Evolutionary conservation across 2,797 vertebrate genomes (phyloP), one percentile per base, ranked within the genome.

Genomic region (Gymnothorax reevesii): DNA sequence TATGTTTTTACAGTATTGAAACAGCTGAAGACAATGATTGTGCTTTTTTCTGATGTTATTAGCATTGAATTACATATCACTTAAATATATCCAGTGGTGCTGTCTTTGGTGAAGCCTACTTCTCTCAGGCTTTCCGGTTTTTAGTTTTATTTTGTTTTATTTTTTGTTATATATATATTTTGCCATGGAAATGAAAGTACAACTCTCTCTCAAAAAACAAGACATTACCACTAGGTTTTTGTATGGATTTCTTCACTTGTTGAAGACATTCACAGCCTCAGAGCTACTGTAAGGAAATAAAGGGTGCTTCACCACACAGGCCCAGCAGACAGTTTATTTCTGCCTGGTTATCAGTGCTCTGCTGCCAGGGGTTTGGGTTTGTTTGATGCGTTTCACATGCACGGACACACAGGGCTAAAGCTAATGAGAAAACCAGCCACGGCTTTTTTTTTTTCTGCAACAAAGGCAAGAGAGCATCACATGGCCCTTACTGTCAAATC

Each of bases 11-110:
- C 49, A 80, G 55, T 54, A 77, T 22, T 7, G 13, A 54, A 80
- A 2, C 49, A 0, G 49, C 7, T 9, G 55, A 33, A 55, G 15
- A 42, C 7, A 75, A 75, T 13, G 13, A 55, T 83, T 84, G 73
- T 87, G 86, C 64, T 88, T 62, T 82, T 80, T 80, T 1, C 6
- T 22, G 54, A 12, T 85, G 87, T 55, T 86, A 82, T 52, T 17
- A 77, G 62, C 82, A 83, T 60, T 86, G 33, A 71, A 86, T 62
- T 59, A 88, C 73, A n/a, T 85, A 80, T 90, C 86, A 90, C 86
- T 86, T 89, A 87, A 90, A 89, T 84, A 85, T 90, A 80, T 88
- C 90, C 90, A 91, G 89, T 93, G 95, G 95, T 96, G 95, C 95
- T 96, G 94, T 90, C 69, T 25, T n/a, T n/a, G 25, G 64, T 69